A percentile compares a stretch with the other conserved stretches of the same genome.
Evolutionary conservation across 2,888 invertebrate genomes (phyloP).

Genomic region (Lepidocyrtinus sp.): DNA sequence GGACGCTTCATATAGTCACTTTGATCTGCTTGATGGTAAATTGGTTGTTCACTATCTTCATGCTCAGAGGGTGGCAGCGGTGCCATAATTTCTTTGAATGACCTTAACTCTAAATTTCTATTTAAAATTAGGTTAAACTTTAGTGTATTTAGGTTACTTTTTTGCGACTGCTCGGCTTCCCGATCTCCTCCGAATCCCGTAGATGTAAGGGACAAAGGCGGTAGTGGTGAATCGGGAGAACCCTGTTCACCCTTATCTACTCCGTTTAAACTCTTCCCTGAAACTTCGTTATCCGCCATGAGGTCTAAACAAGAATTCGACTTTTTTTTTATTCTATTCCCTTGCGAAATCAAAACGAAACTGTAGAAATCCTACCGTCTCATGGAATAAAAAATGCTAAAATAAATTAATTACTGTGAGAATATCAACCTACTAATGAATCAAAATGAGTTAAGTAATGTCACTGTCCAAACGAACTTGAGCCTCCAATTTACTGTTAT

Average conservation of each 20-base stretch:
- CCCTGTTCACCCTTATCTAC: not conserved
- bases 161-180: not conserved
- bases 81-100: slow-evolving; percentile 21
- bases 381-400: not conserved
- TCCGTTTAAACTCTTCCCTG: not conserved
- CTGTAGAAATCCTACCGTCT: not conserved
- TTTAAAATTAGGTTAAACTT: slow-evolving; percentile 19
- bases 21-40: slow-evolving; percentile 42
- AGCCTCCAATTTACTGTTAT: too few relatives aligned
- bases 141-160: slow-evolving; percentile 3
- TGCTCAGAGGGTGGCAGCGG: slow-evolving; percentile 22
- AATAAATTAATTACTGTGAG: too few relatives aligned
- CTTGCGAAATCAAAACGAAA: not conserved
- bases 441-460: too few relatives aligned
- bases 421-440: too few relatives aligned
- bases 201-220: not conserved
- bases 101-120: not conserved
- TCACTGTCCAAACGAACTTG: too few relatives aligned
- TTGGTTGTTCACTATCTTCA: slow-evolving; percentile 33
- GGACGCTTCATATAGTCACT: slow-evolving; percentile 34
- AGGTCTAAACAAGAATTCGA: not conserved
- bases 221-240: not conserved
- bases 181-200: slow-evolving; percentile 23
- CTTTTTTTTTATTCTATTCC: not conserved
- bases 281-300: not conserved